Conservation (phyloP, 2,888 invertebrate genomes). For the Amblyjoppa proteus region DNA sequence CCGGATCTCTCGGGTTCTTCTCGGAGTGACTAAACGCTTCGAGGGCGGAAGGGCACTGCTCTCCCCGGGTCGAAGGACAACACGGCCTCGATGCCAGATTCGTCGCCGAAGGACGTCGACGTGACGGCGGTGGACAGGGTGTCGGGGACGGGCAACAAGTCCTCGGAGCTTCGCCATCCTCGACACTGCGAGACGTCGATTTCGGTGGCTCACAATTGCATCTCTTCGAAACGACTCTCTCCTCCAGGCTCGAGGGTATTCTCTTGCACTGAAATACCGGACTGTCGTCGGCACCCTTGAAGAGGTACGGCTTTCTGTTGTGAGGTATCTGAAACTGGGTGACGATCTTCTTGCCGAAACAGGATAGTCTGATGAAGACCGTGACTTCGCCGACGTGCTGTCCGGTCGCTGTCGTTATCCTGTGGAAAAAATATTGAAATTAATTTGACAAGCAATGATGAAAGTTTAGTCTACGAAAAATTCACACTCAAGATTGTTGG, state of each 20-base stretch:
- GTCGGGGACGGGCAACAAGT: conserved; percentile 61
- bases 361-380: conserved; percentile 88
- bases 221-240: conserved; percentile 46
- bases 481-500: not conserved
- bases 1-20: not conserved
- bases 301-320: conserved; percentile 79
- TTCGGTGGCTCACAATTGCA: conserved; percentile 52
- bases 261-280: conserved; percentile 80
- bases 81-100: conserved; percentile 62
- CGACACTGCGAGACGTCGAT: conserved; percentile 30
- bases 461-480: not conserved
- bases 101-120: conserved; percentile 36
- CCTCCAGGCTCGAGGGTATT: conserved; percentile 69
- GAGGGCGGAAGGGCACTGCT: conserved; percentile 28
- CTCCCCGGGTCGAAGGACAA: conserved; percentile 60
- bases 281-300: conserved; percentile 78
- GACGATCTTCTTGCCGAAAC: conserved; percentile 89
- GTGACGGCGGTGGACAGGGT: conserved; percentile 60
- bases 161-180: conserved; percentile 55
- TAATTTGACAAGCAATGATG: not conserved
- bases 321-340: conserved; percentile 88
- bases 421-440: conserved; percentile 61
- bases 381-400: conserved; percentile 87
- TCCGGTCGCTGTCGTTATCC: conserved; percentile 86
- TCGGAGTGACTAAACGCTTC: conserved; percentile 1